Evolutionary conservation across 2,113 vertebrate genomes (phyloP).

Genomic region (Gavialis gangeticus): DNA sequence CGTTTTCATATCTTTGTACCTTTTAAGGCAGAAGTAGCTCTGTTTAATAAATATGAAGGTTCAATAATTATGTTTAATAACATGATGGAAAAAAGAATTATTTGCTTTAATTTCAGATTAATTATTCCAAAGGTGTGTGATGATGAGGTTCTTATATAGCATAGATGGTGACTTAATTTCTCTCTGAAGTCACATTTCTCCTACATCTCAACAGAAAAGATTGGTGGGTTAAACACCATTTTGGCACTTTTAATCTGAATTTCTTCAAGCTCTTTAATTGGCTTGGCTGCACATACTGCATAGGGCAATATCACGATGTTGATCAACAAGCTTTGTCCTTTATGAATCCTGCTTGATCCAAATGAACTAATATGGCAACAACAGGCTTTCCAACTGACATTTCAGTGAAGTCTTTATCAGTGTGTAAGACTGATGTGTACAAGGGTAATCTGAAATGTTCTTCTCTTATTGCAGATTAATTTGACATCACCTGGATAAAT

Average conservation of each 20-base stretch:
- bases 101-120: constrained; percentile 56
- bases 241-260: constrained; percentile 49
- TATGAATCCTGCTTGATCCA: constrained; percentile 6
- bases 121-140: constrained; percentile 46
- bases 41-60: constrained; percentile 54
- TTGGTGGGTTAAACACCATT: not conserved
- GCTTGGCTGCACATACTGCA: constrained; percentile 1
- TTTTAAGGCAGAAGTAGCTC: constrained; percentile 37
- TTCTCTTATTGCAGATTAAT: not conserved
- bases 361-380: not conserved
- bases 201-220: constrained; percentile 26
- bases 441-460: not conserved
- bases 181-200: not conserved
- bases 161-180: not conserved
- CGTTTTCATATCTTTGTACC: not conserved
- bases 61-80: constrained; percentile 30
- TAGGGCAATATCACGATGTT: constrained; percentile 36
- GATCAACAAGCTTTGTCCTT: constrained; percentile 31
- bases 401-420: not conserved
- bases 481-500: not conserved
- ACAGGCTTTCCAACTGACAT: not conserved
- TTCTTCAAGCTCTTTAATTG: constrained; percentile 59
- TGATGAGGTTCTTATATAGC: not conserved
- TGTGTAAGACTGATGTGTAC: not conserved
- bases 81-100: constrained; percentile 5